Base-by-base conservation (phyloP, 2,888 invertebrate genomes). In the Habroteleia sp. region DNA sequence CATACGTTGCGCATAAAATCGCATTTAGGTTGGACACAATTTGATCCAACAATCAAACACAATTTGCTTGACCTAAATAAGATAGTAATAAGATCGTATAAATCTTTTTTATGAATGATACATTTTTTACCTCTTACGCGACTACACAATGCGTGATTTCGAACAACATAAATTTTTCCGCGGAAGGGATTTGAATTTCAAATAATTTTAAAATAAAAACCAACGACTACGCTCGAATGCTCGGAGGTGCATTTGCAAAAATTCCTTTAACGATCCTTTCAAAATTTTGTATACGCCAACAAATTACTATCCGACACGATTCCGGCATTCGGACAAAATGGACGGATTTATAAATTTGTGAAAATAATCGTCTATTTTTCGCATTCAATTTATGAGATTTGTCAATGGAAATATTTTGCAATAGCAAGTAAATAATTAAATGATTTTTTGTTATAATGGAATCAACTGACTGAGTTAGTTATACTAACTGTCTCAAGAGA, bases 21-120 rank as follows among this genome's bases (percentile, higher is more conserved):
- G 60, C 17, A 39, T 56, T 56, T 41, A 41, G 41, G 31, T 56
- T 31, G 56, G 31, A 8, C 10, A 4, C 25, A 29, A 41, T 41
- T 41, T 56, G 10, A 54, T 54, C 54, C 16, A 54, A 54, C 27
- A 54, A 54, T 54, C 39, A 39, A 54, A 33, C 48, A 25, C 35
- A 52, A 42, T 56, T 56, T 56, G 13, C 27, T 56, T 37, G 31
- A 29, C 42, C 42, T 31, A 41, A 42, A 56, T 42, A 20, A 41
- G 41, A 41, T 17, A 17, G 31, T 31, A 31, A 29, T 48, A 31
- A 48, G 29, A 8, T 17, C 10, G 11, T 8, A 10, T 17, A 48
- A 44, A 44, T 35, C 50, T 35, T 17, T 35, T 33, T 50, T 50
- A 50, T 50, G 50, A 23, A 5, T n/a, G 27, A 44, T 44, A 44